Base-by-base conservation (phyloP, 2,797 vertebrate genomes). In the Sorex maritimensis region DNA sequence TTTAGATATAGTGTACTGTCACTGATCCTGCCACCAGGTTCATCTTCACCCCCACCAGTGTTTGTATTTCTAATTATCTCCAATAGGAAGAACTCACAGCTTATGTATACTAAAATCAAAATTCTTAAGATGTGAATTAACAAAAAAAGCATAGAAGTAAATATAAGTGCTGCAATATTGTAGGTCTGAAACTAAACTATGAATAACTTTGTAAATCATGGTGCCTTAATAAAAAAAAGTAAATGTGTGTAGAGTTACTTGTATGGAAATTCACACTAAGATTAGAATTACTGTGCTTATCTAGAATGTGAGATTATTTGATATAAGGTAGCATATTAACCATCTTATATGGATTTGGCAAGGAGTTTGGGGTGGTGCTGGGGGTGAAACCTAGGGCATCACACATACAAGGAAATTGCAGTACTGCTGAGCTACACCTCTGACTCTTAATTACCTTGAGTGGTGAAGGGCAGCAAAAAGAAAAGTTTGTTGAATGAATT, bases 401-500 rank as follows among this genome's bases (percentile, higher is more conserved):
- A 44, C 41, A 44, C 41, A 44, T 44, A 44, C 41, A 44, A 44
- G 41, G 41, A 44, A 44, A 44, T 44, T 44, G 41, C 41, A 44
- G 41, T 44, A 44, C 41, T 44, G 41, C 41, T 44, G 41, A 44
- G 7, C 41, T 44, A 44, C 41, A 44, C 41, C 28, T 81, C 0
- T 44, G n/a, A 80, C 81, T 24, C 72, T 79, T 83, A 77, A 71
- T 71, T 5, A 75, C 68, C 21, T 75, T 86, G 46, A 82, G 17
- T 26, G 86, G 65, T 92, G 24, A 84, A n/a, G 71, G 71, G 30
- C 41, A 84, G n/a, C 17, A 72, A 15, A 91, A 86, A 73, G 61
- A n/a, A 26, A 24, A 55, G 4, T 81, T 92, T 79, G 28, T 90
- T 78, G 73, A 92, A 30, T 89, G 74, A 69, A 79, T 28, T 74